These are phyloP conservation scores for Macaria notata DNA, from an alignment of 2,888 invertebrate genomes.

Conservation along the genomic window DNA sequence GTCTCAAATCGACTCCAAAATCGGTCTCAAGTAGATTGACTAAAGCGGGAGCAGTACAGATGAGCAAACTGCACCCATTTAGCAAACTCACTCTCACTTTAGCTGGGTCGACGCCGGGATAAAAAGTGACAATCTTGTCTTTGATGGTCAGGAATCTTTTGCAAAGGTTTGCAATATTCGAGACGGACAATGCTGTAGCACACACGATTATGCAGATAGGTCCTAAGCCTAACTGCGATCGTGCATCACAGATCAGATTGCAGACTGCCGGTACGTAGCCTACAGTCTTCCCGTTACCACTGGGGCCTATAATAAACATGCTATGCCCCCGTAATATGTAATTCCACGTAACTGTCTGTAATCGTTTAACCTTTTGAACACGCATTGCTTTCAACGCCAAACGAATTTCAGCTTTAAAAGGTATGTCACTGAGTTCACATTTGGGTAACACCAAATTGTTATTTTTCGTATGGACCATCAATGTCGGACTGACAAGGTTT, in stretches of 20 bases:
- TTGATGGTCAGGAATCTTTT: slow-evolving; percentile 62
- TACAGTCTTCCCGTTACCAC: slow-evolving; percentile 85
- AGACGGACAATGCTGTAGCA: slow-evolving; percentile 81
- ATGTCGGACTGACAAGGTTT: slow-evolving; percentile 59
- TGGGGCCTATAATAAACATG: slow-evolving; percentile 83
- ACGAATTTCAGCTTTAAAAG: slow-evolving; percentile 58
- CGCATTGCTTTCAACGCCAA: slow-evolving; percentile 54
- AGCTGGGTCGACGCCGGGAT: slow-evolving; percentile 65
- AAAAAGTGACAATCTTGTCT: slow-evolving; percentile 61
- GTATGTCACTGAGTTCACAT: slow-evolving; percentile 52
- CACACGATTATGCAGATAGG: slow-evolving; percentile 86
- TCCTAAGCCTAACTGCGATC: slow-evolving; percentile 66
- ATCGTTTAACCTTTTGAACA: slow-evolving; percentile 66
- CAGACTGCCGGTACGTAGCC: slow-evolving; percentile 87
- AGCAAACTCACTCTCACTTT: slow-evolving; percentile 70
- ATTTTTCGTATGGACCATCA: slow-evolving; percentile 71
- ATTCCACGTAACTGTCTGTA: slow-evolving; percentile 88
- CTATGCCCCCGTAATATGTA: slow-evolving; percentile 85
- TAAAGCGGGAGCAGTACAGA: slow-evolving; percentile 85
- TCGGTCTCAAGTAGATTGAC: slow-evolving; percentile 68
- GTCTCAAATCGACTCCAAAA: slow-evolving; percentile 79
- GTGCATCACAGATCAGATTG: slow-evolving; percentile 78
- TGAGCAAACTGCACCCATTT: slow-evolving; percentile 87
- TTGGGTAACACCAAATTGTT: slow-evolving; percentile 55
- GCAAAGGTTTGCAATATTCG: slow-evolving; percentile 64